phyloP scores from a whole-genome alignment of 2,888 invertebrate species.

The Oscheius sp. region DNA sequence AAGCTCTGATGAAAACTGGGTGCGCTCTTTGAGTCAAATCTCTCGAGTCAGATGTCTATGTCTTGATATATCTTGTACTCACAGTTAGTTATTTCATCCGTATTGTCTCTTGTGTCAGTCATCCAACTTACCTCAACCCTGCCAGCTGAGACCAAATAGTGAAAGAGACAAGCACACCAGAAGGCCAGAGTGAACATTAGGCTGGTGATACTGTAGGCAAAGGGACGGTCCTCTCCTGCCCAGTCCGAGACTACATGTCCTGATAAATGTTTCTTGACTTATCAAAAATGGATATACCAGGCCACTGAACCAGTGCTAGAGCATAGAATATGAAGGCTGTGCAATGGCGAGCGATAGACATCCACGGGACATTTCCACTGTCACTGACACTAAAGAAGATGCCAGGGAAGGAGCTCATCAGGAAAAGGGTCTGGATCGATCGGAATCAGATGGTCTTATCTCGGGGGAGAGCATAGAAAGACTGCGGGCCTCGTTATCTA shows the following conservation, averaged over 20 bases:
- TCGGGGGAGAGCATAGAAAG: no score
- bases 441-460: no score
- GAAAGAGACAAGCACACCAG: conserved; percentile 39
- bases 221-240: conserved; percentile 35
- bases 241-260: conserved; percentile 36
- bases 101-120: no score
- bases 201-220: conserved; percentile 33
- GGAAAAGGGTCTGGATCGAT: no score
- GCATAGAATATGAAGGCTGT: conserved; percentile 34
- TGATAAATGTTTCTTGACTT: conserved; percentile 4
- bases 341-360: conserved; percentile 24
- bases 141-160: conserved; percentile 38
- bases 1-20: no score
- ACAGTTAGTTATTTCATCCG: no score
- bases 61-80: no score
- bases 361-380: conserved; percentile 23
- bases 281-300: conserved; percentile 9
- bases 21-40: no score
- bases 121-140: conserved; percentile 29
- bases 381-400: conserved; percentile 13
- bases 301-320: conserved; percentile 36
- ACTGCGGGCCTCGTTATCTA: no score
- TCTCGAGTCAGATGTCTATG: no score
- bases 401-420: conserved; percentile 16
- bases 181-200: conserved; percentile 38